Evolutionary conservation across 2,888 invertebrate species (phyloP).

Genomic region (Zaprionus lineosus): DNA sequence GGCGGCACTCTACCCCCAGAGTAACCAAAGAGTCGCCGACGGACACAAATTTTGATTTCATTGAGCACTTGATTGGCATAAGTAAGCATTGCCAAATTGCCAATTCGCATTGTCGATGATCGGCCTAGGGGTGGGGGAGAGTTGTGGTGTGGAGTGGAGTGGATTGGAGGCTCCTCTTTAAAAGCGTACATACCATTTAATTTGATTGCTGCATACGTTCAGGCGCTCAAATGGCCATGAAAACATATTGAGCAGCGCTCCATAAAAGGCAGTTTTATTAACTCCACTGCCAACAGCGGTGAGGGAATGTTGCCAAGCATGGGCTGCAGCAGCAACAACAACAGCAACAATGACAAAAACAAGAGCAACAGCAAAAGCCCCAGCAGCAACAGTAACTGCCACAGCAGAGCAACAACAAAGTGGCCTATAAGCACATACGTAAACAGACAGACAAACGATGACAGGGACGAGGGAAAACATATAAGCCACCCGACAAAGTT

Average conservation of each 20-base stretch:
- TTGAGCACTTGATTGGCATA: conserved; percentile 70
- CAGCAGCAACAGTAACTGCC: conserved; percentile 30
- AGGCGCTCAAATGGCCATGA: conserved; percentile 70
- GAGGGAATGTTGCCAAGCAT: conserved; percentile 1
- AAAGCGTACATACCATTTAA: conserved; percentile 74
- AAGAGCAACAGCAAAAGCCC: conserved; percentile 4
- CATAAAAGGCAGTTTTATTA: conserved; percentile 75
- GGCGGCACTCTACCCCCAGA: conserved; percentile 5
- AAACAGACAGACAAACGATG: conserved; percentile 38
- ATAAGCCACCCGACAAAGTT: conserved; percentile 32
- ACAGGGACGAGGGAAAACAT: not conserved
- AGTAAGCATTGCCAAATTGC: conserved; percentile 58
- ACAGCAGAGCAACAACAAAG: conserved; percentile 58
- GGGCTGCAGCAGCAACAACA: conserved; percentile 31
- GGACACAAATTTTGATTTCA: conserved; percentile 64
- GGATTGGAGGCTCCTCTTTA: conserved; percentile 33
- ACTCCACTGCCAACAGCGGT: conserved; percentile 62
- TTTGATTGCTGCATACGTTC: conserved; percentile 73
- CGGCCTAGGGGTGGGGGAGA: conserved; percentile 16
- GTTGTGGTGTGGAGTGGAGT: too few relatives aligned
- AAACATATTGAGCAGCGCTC: conserved; percentile 72
- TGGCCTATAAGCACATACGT: conserved; percentile 61
- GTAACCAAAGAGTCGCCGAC: conserved; percentile 30
- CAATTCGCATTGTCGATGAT: conserved; percentile 62
- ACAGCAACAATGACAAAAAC: conserved; percentile 18